Percentiles rank a stretch among this genome's conserved stretches.
Evolutionary conservation across 2,797 vertebrate genomes (phyloP).

Genomic region (Balearica regulorum): DNA sequence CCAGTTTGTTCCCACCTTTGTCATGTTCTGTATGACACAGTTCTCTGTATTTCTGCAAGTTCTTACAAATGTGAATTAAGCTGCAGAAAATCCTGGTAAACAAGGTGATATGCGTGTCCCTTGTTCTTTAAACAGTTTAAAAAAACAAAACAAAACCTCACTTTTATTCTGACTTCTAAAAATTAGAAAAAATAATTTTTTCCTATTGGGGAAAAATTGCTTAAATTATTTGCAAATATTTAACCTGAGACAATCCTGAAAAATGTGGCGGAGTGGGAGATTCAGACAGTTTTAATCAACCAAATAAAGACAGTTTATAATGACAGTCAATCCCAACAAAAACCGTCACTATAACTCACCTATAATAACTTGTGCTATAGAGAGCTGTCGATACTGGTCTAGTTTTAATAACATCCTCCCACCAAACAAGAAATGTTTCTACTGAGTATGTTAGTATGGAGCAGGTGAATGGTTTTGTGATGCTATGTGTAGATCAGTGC

Average conservation of each 20-base stretch:
- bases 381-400: not conserved
- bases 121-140: not conserved
- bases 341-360: not conserved
- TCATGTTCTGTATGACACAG: not conserved
- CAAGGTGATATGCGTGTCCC: not conserved
- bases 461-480: not conserved
- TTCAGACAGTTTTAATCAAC: not conserved
- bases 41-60: not conserved
- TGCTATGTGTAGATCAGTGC: not conserved
- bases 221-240: not conserved
- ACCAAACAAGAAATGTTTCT: not conserved
- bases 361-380: not conserved
- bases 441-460: not conserved
- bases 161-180: not conserved
- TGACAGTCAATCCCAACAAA: not conserved
- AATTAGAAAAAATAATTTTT: not conserved
- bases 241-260: not conserved
- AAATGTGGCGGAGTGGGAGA: not conserved
- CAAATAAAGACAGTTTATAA: not conserved
- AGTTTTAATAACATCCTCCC: not conserved
- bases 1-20: not conserved
- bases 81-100: not conserved
- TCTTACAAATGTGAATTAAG: not conserved
- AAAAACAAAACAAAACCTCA: not conserved
- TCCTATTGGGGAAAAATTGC: not conserved